Conservation (phyloP, 2,888 invertebrate genomes). For the Chaitophorus viminalis region DNA sequence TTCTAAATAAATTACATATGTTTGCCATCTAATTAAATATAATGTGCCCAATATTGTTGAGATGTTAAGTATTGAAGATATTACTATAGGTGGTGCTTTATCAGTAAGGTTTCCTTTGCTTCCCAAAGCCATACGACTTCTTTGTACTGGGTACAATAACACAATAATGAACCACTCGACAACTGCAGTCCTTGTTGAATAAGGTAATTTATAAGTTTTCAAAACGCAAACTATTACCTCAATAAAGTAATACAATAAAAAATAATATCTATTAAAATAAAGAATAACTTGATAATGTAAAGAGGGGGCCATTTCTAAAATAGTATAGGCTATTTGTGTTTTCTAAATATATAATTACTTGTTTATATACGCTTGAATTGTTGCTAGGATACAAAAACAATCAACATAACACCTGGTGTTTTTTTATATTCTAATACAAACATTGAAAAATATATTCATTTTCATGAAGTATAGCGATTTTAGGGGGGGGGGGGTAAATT, state of each 20-base stretch:
- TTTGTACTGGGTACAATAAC: slow-evolving; percentile 52
- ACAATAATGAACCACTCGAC: slow-evolving; percentile 51
- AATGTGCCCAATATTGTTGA: slow-evolving; percentile 51
- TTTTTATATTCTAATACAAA: too few species aligned
- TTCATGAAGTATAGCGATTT: too few species aligned
- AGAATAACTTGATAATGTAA: slow-evolving; percentile 58
- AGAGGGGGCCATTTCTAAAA: slow-evolving; percentile 52
- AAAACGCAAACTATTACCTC: slow-evolving; percentile 45
- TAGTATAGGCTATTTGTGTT: neutral
- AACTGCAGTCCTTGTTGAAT: slow-evolving; percentile 29
- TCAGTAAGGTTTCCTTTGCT: slow-evolving; percentile 57
- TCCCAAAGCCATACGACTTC: slow-evolving; percentile 53
- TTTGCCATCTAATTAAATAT: slow-evolving; percentile 55
- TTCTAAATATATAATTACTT: neutral
- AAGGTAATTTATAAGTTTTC: slow-evolving; percentile 55
- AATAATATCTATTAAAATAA: slow-evolving; percentile 54
- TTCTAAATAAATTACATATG: slow-evolving; percentile 58
- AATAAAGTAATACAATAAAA: slow-evolving; percentile 48
- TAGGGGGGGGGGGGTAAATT: too few species aligned
- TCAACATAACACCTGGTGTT: neutral
- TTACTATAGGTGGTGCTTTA: slow-evolving; percentile 52
- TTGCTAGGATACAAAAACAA: slow-evolving; percentile 41
- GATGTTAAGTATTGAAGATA: slow-evolving; percentile 52
- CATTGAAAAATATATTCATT: too few species aligned
- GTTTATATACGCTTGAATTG: neutral